Conservation (phyloP, 2,113 vertebrate species). For the Ariopsis seemanni region DNA sequence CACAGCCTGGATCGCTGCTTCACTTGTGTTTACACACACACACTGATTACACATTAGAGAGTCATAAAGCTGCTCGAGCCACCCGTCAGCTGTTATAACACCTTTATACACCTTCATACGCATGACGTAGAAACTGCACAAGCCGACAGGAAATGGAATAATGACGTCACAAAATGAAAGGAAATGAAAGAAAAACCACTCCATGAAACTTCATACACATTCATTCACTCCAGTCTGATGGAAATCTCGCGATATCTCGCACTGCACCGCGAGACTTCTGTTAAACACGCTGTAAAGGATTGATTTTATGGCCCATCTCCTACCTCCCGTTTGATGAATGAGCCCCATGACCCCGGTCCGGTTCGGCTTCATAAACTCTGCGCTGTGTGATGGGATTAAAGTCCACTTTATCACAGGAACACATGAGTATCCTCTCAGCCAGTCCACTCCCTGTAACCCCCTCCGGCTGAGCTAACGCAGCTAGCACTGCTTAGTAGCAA, state of each 20-base stretch:
- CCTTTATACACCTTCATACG: neutral
- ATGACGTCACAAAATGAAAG: neutral
- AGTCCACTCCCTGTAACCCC: neutral
- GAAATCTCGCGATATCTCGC: neutral
- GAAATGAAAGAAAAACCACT: neutral
- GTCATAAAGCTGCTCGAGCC: neutral
- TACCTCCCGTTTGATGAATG: constrained; percentile 80
- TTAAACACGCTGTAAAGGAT: neutral
- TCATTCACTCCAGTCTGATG: neutral
- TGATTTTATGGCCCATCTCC: constrained; percentile 6
- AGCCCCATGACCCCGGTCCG: constrained; percentile 47
- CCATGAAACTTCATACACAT: neutral
- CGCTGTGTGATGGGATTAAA: neutral
- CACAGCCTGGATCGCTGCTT: neutral
- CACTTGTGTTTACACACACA: neutral
- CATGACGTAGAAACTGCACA: neutral
- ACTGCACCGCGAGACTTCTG: too few species aligned
- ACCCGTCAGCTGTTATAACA: neutral
- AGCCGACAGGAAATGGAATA: neutral
- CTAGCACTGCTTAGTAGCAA: neutral
- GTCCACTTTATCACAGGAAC: constrained; percentile 7
- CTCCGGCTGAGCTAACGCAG: neutral
- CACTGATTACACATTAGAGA: neutral
- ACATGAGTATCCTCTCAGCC: neutral
- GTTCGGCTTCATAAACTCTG: neutral